Base-by-base conservation (phyloP, 2,888 invertebrate species). In the Cantharis nigra region DNA sequence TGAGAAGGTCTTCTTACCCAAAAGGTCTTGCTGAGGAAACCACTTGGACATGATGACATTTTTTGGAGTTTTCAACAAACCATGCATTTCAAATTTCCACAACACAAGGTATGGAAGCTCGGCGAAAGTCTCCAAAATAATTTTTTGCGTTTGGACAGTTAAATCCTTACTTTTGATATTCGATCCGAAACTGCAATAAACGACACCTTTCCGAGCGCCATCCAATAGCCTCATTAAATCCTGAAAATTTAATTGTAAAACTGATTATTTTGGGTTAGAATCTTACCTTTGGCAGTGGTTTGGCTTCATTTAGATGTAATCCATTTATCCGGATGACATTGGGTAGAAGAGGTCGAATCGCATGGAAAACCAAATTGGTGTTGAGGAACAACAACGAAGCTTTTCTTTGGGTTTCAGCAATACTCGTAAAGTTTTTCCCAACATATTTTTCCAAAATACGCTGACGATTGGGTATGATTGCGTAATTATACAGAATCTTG, bases 41-140 rank as follows among this genome's bases (percentile, higher is more conserved):
- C 72, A 72, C 5, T 72, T 63, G 0, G 63, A 64, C 3, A 33
- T 72, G 13, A 14, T 4, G 3, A 73, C 67, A 69, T 73, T 73
- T 13, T 20, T 26, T 1, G 73, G 33, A 23, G 14, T 69, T 9
- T n/a, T 11, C 2, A 26, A 14, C 11, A 69, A 11, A 9, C 11
- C 9, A 1, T 69, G 10, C 18, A 10, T 16, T 20, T 73, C 73
- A 49, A 65, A 73, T 33, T 73, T 73, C 73, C 73, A 73, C 13
- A 73, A 13, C 2, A 73, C 67, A 0, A 23, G 7, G 20, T 73
- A 73, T 0, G 67, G 73, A 0, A 73, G 30, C 13, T 73, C 73
- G 18, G 73, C 67, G 16, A 73, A 73, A 14, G 73, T 73, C 20
- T 73, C 69, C 9, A 73, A 20, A 3, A 73, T 28, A 49, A 67